Evolutionary conservation across 35 echinoderm and acorn worm genomes (phyloP).

Genomic region (Ptychodera flava): DNA sequence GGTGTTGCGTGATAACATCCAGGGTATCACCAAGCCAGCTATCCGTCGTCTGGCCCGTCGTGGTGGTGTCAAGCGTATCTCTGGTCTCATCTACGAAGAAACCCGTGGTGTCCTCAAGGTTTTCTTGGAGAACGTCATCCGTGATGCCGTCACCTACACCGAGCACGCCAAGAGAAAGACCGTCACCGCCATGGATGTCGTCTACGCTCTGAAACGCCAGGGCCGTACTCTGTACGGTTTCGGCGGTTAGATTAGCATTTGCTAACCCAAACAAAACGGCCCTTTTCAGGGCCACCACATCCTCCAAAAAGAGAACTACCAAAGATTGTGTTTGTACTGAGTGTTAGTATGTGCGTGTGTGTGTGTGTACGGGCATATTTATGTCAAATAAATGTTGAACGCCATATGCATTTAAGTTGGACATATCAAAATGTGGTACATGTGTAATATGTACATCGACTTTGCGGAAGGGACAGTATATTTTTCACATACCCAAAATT

Average conservation of each 20-base stretch:
- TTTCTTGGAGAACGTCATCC: slow-evolving; percentile 16
- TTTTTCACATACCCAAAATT: too few species aligned
- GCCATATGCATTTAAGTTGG: too few species aligned
- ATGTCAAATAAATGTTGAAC: too few species aligned
- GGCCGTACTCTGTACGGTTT: slow-evolving; percentile 29
- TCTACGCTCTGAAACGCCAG: slow-evolving; percentile 73
- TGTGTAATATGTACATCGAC: too few species aligned
- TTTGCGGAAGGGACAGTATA: too few species aligned
- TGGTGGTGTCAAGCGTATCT: slow-evolving; percentile 63
- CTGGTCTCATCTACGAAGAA: slow-evolving; percentile 89
- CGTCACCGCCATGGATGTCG: slow-evolving; percentile 93
- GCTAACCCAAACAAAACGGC: slow-evolving; percentile 25
- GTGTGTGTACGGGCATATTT: too few species aligned
- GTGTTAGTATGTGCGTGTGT: too few species aligned
- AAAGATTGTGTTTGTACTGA: neutral
- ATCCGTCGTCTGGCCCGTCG: slow-evolving; percentile 52
- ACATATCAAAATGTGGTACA: too few species aligned
- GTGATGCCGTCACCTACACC: slow-evolving; percentile 74
- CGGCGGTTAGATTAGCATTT: neutral
- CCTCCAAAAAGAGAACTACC: slow-evolving; percentile 43
- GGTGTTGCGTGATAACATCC: slow-evolving; percentile 81
- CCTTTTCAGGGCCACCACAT: slow-evolving; percentile 64
- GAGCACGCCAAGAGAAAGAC: slow-evolving; percentile 98
- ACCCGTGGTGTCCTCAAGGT: slow-evolving; percentile 76
- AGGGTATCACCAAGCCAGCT: slow-evolving; percentile 80